phyloP scores from a whole-genome alignment of 2,797 vertebrate species.

The Parauchenoglanis punctatus region DNA sequence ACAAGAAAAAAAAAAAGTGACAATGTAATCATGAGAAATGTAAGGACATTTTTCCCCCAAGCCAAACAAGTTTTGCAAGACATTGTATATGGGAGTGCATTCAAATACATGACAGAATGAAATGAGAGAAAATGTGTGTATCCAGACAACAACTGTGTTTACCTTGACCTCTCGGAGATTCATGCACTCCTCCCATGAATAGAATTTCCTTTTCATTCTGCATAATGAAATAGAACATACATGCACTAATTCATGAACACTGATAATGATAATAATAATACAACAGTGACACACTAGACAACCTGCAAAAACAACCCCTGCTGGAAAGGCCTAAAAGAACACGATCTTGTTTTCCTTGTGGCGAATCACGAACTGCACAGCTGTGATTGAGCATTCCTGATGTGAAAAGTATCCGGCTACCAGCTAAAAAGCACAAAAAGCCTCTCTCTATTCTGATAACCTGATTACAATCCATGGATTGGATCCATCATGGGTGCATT shows the following conservation, averaged over 20 bases:
- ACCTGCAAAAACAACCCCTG: background rate
- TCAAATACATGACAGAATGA: background rate
- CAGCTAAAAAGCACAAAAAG: background rate
- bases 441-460: background rate
- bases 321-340: background rate
- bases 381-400: background rate
- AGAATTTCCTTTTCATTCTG: conserved; percentile 99
- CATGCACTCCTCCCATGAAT: conserved; percentile 99
- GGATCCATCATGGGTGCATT: background rate
- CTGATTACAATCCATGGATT: background rate
- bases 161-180: conserved; percentile 98
- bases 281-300: background rate
- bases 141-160: conserved; percentile 54
- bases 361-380: background rate
- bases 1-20: conserved; percentile 51
- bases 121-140: background rate
- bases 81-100: background rate
- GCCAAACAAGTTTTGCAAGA: background rate
- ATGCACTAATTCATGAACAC: background rate
- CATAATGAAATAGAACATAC: conserved; percentile 31
- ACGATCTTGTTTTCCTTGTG: background rate
- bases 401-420: background rate
- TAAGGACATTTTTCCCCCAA: background rate
- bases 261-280: background rate
- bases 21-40: conserved; percentile 35